phyloP scores from a whole-genome alignment of 2,797 vertebrate genomes.

The Choloepus didactylus region DNA sequence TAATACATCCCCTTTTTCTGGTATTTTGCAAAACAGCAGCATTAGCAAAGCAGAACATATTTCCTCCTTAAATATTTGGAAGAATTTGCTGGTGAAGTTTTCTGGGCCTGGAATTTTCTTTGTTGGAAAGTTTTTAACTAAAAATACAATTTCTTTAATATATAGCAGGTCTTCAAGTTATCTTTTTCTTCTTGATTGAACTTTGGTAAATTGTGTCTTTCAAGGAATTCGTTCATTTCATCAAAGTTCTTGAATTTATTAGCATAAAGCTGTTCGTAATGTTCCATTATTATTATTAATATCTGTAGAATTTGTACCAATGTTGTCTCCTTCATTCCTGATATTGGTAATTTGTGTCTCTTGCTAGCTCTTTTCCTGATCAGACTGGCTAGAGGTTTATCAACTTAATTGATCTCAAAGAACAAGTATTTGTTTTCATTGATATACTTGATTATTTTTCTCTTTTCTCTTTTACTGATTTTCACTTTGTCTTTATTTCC shows the following conservation, averaged over 20 bases:
- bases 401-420: background rate
- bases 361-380: background rate
- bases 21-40: no score
- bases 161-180: background rate
- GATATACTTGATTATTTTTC: constrained; percentile 10
- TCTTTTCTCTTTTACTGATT: background rate
- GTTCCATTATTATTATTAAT: background rate
- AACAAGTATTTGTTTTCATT: background rate
- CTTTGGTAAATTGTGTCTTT: constrained; percentile 1
- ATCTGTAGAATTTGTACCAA: background rate
- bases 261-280: background rate
- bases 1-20: no score
- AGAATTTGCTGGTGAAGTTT: background rate
- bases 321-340: background rate
- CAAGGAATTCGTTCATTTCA: background rate
- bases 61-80: background rate
- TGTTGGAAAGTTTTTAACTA: background rate
- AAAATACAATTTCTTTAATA: background rate
- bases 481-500: background rate
- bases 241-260: background rate
- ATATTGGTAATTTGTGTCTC: background rate
- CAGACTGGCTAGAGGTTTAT: background rate
- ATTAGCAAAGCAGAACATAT: no score
- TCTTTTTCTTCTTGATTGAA: constrained; percentile 14
- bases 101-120: background rate